Base-by-base conservation (phyloP, 2,888 invertebrate species). In the Spilarctia lutea region DNA sequence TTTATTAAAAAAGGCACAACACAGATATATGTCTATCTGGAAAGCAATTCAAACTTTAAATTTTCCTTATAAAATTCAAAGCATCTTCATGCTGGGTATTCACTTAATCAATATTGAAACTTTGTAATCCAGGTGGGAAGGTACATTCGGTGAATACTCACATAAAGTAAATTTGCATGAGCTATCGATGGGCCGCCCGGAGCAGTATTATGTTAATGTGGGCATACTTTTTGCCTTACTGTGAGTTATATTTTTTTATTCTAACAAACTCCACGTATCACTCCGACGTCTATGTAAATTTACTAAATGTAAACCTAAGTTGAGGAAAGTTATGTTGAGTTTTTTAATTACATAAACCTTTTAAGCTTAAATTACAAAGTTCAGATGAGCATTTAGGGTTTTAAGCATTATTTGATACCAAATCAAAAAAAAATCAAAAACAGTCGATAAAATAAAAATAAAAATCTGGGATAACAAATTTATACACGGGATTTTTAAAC, bases 91-190 rank as follows among this genome's bases (percentile, higher is more conserved):
- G 16, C 16, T 16, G 27, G n/a, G 45, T 30, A 11, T 48, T 20
- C 10, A 24, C 13, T 24, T 45, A 4, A 68, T 68, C 45, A 48
- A 30, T 68, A 48, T 68, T 30, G 18, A 30, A 68, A 30, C 30
- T 45, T 67, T 48, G 20, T 20, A 68, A 68, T 45, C 8, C 39
- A 42, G 20, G 20, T 69, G 69, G 69, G 77, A 65, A 65, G 56
- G 65, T 71, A 75, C 79, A 81, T 85, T 85, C 75, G 81, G 78
- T 73, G 75, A 85, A 87, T 85, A 84, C 80, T 80, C 75, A 82
- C 81, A 85, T 86, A 86, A 85, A 83, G 75, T 79, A 75, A 77
- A 88, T 88, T 87, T 81, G 79, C 82, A 86, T 86, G 81, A 75
- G 76, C 63, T 82, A 81, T 79, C 77, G 75, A 77, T 77, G 74